Evolutionary conservation across 1,140 invertebrate species (phyloP).

Genomic region (Achroia grisella): DNA sequence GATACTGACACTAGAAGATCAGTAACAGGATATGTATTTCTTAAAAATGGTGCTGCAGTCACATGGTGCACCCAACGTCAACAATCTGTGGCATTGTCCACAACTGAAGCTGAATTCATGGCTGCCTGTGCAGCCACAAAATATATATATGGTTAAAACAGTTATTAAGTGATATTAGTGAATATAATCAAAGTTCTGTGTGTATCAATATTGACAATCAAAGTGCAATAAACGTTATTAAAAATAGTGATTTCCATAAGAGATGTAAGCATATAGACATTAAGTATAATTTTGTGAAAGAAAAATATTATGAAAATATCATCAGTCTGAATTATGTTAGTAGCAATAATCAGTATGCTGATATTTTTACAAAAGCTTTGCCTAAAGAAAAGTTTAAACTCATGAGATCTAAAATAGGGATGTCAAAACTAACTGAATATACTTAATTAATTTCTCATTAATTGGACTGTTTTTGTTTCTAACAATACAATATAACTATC

Average conservation of each 20-base stretch:
- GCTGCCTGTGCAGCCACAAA: constrained; percentile 33
- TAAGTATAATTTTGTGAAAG: constrained; percentile 36
- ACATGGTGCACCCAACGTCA: constrained; percentile 51
- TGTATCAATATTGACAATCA: constrained; percentile 41
- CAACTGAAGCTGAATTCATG: constrained; percentile 61
- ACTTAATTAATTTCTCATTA: too few species aligned
- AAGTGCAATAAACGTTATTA: constrained; percentile 29
- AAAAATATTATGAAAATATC: constrained; percentile 13
- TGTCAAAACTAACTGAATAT: too few species aligned
- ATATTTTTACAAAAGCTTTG: constrained; percentile 17
- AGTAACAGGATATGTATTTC: constrained; percentile 31
- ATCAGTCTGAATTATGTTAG: constrained; percentile 14
- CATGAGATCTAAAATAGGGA: too few species aligned
- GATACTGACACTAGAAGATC: constrained; percentile 33
- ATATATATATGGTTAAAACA: constrained; percentile 30
- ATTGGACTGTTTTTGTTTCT: too few species aligned
- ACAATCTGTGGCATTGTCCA: constrained; percentile 31
- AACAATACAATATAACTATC: too few species aligned
- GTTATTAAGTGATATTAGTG: constrained; percentile 27
- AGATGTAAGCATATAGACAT: constrained; percentile 40
- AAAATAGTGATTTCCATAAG: constrained; percentile 34
- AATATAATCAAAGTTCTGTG: not conserved
- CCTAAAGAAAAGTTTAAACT: constrained; percentile 1
- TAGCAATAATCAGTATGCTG: constrained; percentile 15
- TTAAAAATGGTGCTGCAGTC: constrained; percentile 27